These are phyloP conservation scores for Tethya wilhelma DNA, from an alignment of 37 sponge, comb jelly and placozoan species.

Conservation along the genomic window DNA sequence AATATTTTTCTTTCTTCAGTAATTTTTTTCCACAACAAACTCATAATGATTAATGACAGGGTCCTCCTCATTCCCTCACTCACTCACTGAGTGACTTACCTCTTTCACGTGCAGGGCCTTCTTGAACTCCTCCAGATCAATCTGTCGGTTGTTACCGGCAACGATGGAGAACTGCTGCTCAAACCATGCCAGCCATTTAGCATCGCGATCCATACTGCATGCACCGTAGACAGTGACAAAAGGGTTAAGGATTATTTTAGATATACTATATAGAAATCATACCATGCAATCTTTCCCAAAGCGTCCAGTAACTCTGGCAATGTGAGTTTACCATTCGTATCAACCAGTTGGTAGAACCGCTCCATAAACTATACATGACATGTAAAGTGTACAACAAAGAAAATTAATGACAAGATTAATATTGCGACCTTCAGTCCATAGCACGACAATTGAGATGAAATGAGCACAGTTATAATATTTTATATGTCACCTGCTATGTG, in stretches of 20 bases:
- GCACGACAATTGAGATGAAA: too few relatives aligned
- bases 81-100: too few relatives aligned
- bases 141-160: conserved; percentile 84
- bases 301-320: conserved; percentile 72
- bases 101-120: conserved; percentile 69
- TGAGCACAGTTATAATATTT: too few relatives aligned
- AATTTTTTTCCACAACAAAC: too few relatives aligned
- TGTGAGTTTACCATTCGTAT: conserved; percentile 65
- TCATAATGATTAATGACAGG: too few relatives aligned
- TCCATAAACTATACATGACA: conserved; percentile 60
- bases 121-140: conserved; percentile 77
- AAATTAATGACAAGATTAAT: too few relatives aligned
- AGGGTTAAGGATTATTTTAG: background rate
- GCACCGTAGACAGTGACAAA: background rate
- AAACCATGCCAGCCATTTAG: conserved; percentile 91
- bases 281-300: conserved; percentile 81
- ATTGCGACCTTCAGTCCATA: too few relatives aligned
- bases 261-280: background rate
- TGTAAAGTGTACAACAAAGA: too few relatives aligned
- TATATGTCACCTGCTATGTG: too few relatives aligned
- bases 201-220: conserved; percentile 80
- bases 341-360: conserved; percentile 78
- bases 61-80: too few relatives aligned
- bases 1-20: conserved; percentile 39
- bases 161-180: conserved; percentile 84